These are phyloP conservation scores for Xiphophorus birchmanni DNA, from an alignment of 2,797 vertebrate genomes.

Conservation along the genomic window DNA sequence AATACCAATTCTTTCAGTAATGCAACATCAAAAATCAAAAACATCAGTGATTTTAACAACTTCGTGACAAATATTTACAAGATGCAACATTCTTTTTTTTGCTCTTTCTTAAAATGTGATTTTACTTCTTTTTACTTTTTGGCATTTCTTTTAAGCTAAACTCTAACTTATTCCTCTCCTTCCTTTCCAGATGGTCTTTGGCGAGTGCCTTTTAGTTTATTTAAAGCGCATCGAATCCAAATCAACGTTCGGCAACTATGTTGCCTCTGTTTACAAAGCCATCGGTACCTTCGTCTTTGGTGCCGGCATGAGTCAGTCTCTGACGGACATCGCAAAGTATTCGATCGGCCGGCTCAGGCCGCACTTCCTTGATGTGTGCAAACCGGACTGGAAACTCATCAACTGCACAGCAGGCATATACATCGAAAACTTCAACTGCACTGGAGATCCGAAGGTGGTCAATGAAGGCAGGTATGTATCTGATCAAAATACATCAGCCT, in stretches of 20 bases:
- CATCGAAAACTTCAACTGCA: constrained; percentile 87
- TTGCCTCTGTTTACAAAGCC: constrained; percentile 92
- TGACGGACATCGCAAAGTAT: constrained; percentile 98
- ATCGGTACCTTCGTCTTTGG: constrained; percentile 94
- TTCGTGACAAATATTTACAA: background rate
- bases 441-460: constrained; percentile 78
- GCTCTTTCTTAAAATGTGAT: constrained; percentile 2
- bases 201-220: constrained; percentile 90
- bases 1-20: background rate
- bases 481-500: background rate
- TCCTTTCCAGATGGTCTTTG: constrained; percentile 88
- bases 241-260: constrained; percentile 88
- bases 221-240: constrained; percentile 90
- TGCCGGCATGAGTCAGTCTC: constrained; percentile 94
- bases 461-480: constrained; percentile 88
- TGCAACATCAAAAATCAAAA: background rate
- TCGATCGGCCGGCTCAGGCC: constrained; percentile 96
- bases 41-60: background rate
- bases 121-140: background rate
- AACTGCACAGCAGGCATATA: constrained; percentile 82
- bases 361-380: constrained; percentile 93
- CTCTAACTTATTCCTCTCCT: constrained; percentile 23
- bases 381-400: constrained; percentile 76
- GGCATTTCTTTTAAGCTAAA: background rate
- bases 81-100: constrained; percentile 1